Percentiles rank a stretch among this genome's conserved stretches.
Evolutionary conservation across 2,113 vertebrate species (phyloP).

Genomic region (Pygoscelis antarcticus): DNA sequence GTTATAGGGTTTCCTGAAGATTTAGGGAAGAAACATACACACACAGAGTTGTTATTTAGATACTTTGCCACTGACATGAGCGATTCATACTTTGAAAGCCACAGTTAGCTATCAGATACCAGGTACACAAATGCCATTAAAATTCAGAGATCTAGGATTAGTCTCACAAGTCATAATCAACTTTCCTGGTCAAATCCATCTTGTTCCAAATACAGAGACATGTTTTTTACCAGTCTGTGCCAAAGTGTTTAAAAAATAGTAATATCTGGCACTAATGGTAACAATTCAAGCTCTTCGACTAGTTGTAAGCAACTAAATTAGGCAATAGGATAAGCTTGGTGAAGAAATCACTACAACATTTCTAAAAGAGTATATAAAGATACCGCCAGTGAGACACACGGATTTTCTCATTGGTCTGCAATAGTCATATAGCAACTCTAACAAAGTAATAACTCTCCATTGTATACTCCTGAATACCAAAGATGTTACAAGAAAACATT

Average conservation of each 20-base stretch:
- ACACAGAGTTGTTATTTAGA: not conserved
- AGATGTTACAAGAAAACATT: not conserved
- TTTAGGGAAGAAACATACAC: not conserved
- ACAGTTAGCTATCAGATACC: not conserved
- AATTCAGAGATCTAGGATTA: not conserved
- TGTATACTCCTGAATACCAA: not conserved
- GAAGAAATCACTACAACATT: not conserved
- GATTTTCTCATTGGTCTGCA: not conserved
- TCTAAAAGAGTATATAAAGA: not conserved
- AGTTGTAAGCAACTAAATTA: not conserved
- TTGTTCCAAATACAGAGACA: not conserved
- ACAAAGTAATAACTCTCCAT: not conserved
- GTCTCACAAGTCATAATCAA: not conserved
- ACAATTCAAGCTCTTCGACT: not conserved
- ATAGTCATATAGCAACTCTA: not conserved
- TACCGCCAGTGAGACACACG: not conserved
- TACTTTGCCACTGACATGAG: not conserved
- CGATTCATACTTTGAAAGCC: not conserved
- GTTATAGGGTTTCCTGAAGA: not conserved
- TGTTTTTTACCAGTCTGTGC: not conserved
- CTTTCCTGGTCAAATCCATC: not conserved
- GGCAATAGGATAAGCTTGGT: not conserved
- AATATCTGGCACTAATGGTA: not conserved
- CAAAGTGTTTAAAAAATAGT: not conserved
- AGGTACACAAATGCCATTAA: not conserved